phyloP scores from a whole-genome alignment of 2,888 invertebrate species.

The Itoplectis maculator region DNA sequence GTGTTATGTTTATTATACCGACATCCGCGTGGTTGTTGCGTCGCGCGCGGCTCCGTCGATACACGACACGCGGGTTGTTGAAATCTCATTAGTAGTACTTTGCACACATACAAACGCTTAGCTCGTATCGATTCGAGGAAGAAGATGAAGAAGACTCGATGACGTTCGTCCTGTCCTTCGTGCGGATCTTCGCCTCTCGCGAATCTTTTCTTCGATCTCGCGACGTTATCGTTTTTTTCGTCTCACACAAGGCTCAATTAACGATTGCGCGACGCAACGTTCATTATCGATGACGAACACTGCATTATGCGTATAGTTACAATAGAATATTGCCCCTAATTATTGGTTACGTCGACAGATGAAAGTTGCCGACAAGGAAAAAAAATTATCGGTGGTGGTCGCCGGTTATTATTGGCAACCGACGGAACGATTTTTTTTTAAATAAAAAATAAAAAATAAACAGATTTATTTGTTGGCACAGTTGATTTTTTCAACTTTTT shows the following conservation, averaged over 20 bases:
- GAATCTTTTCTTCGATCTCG: constrained; percentile 4
- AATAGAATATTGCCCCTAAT: too few relatives aligned
- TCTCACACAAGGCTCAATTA: neutral
- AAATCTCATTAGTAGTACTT: constrained; percentile 30
- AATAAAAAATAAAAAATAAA: neutral
- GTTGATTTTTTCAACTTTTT: neutral
- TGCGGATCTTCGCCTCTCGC: constrained; percentile 17
- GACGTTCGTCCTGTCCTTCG: neutral
- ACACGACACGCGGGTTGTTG: constrained; percentile 11
- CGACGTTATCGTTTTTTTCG: constrained; percentile 2
- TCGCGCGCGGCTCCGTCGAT: constrained; percentile 18
- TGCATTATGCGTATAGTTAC: too few relatives aligned
- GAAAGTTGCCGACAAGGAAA: too few relatives aligned
- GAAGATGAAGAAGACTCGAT: too few relatives aligned
- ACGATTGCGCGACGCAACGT: too few relatives aligned
- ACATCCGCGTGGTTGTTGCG: constrained; percentile 5
- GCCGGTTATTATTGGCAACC: neutral
- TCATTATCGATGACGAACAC: too few relatives aligned
- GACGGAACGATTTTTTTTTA: neutral
- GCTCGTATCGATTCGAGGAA: constrained; percentile 21
- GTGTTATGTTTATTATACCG: neutral
- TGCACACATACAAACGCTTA: neutral
- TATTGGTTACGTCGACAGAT: too few relatives aligned
- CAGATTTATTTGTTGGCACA: neutral
- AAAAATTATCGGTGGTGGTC: neutral